A percentile compares a stretch with the other conserved stretches of the same genome.
Evolutionary conservation across 2,797 vertebrate genomes (phyloP).

Genomic region (Periophthalmus magnuspinnatus): DNA sequence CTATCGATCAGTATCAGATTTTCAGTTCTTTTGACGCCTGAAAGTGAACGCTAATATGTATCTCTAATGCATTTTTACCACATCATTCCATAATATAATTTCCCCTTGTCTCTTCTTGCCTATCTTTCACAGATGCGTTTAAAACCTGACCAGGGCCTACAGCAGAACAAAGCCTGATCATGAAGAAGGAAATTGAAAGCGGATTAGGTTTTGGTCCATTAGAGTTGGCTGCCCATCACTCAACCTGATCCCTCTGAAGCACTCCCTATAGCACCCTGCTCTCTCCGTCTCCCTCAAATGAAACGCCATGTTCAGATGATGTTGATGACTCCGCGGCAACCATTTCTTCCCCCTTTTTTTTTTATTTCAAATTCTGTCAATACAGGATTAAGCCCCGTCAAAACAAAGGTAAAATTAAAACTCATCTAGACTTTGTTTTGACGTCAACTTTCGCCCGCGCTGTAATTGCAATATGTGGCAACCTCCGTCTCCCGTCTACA

Average conservation of each 20-base stretch:
- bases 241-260: conserved; percentile 16
- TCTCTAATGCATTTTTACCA: not conserved
- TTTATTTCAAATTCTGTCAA: conserved; percentile 16
- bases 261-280: conserved; percentile 4
- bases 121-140: conserved; percentile 3
- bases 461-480: conserved; percentile 16
- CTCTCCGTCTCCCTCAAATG: conserved; percentile 19
- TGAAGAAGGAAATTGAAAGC: conserved; percentile 16
- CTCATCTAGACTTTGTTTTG: conserved; percentile 2
- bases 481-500: conserved; percentile 4
- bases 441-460: conserved; percentile 15
- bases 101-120: not conserved
- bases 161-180: conserved; percentile 21
- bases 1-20: too few species aligned
- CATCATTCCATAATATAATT: not conserved
- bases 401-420: conserved; percentile 20
- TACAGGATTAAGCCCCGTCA: conserved; percentile 22
- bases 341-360: not conserved
- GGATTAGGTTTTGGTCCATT: conserved; percentile 18
- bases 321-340: conserved; percentile 13
- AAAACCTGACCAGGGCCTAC: not conserved
- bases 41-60: not conserved
- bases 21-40: too few species aligned
- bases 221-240: conserved; percentile 28
- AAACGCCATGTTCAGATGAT: conserved; percentile 18